These are phyloP conservation scores for Tipula unca DNA, from an alignment of 2,888 invertebrate species.

Conservation along the genomic window DNA sequence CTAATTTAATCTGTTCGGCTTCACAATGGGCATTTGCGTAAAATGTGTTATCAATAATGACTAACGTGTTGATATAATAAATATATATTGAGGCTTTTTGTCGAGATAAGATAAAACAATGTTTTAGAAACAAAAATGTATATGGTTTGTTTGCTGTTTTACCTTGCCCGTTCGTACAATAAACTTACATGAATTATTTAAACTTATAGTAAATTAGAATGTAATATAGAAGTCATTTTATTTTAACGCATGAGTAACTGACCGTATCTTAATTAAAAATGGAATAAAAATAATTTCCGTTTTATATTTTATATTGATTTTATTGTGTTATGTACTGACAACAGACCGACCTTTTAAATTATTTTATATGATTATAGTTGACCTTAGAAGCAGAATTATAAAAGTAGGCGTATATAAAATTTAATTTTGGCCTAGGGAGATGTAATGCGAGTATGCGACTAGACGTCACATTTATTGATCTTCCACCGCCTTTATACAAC, in stretches of 20 bases:
- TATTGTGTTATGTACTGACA: not conserved
- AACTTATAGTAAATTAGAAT: too few species aligned
- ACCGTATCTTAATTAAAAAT: not conserved
- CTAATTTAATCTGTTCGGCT: not conserved
- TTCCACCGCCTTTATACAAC: not conserved
- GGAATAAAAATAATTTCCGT: not conserved
- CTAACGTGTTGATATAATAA: not conserved
- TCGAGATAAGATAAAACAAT: not conserved
- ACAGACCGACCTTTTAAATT: not conserved
- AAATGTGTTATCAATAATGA: not conserved
- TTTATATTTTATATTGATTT: not conserved
- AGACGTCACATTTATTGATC: not conserved
- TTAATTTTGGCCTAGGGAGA: not conserved
- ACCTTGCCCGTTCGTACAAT: not conserved
- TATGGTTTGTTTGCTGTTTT: too few species aligned
- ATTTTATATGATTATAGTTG: not conserved
- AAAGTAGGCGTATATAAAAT: not conserved
- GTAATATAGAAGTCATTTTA: not conserved
- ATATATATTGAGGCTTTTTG: not conserved
- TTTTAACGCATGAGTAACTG: not conserved
- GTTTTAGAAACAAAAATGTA: not conserved
- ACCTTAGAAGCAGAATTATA: not conserved
- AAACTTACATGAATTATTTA: not conserved
- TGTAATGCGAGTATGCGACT: not conserved
- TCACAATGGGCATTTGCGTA: not conserved